A percentile compares a stretch with the other conserved stretches of the same genome.
Evolutionary conservation across 2,113 vertebrate genomes (phyloP).

Genomic region (Chloropsis hardwickii): DNA sequence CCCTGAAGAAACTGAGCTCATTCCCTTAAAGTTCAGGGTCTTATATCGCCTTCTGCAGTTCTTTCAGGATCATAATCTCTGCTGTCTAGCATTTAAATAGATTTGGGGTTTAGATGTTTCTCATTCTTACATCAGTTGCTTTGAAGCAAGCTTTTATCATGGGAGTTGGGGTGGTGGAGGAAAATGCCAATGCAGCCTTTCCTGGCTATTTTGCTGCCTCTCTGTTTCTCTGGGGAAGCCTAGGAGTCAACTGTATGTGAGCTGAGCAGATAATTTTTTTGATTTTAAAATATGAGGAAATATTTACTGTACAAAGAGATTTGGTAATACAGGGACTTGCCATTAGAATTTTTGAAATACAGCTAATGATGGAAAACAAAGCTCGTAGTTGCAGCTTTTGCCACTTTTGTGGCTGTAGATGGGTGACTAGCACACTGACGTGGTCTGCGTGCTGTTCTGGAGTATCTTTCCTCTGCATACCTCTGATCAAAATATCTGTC

Average conservation of each 20-base stretch:
- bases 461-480: neutral
- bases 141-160: neutral
- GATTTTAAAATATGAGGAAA: neutral
- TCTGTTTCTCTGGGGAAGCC: neutral
- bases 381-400: neutral
- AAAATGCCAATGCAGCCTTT: neutral
- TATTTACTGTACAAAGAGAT: neutral
- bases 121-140: neutral
- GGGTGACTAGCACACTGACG: neutral
- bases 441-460: fast-evolving
- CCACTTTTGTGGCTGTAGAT: neutral
- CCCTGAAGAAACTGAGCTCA: neutral
- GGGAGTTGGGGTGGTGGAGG: neutral
- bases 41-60: neutral
- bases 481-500: neutral
- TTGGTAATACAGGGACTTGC: neutral
- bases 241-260: neutral
- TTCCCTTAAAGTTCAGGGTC: neutral
- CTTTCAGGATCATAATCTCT: neutral
- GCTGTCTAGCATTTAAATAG: neutral
- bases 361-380: neutral
- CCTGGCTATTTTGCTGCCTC: neutral
- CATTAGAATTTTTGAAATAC: neutral
- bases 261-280: neutral
- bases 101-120: neutral